phyloP scores from a whole-genome alignment of 1,140 invertebrate genomes.

The Oedothorax gibbosus region DNA sequence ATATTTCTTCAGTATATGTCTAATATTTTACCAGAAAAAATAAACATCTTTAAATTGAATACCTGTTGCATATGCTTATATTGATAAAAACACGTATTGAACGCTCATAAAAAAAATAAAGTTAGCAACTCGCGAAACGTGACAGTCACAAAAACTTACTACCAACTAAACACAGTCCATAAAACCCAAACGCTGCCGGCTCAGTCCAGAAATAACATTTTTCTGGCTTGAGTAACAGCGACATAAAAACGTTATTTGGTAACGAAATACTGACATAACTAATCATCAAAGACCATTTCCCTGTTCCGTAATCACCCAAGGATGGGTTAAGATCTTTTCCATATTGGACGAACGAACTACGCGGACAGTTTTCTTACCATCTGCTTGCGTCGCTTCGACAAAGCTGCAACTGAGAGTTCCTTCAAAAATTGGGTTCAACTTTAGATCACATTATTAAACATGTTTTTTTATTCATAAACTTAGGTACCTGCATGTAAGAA shows the following conservation, averaged over 20 bases:
- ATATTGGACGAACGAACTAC: neutral
- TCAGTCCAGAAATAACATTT: neutral
- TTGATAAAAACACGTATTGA: too few species aligned
- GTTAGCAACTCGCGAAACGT: too few species aligned
- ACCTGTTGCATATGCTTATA: too few species aligned
- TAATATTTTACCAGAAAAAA: too few species aligned
- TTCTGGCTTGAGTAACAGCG: neutral
- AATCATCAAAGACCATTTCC: conserved; percentile 14
- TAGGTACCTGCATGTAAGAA: too few species aligned
- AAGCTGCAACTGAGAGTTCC: neutral
- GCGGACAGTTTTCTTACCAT: conserved; percentile 9
- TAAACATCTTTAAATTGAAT: too few species aligned
- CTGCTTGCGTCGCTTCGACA: neutral
- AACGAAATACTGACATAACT: conserved; percentile 17
- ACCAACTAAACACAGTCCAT: conserved; percentile 7
- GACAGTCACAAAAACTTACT: neutral
- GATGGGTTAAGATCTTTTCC: neutral
- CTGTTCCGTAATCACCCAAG: conserved; percentile 12
- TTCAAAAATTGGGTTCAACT: too few species aligned
- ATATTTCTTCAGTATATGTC: too few species aligned
- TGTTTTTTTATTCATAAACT: too few species aligned
- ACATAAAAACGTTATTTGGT: conserved; percentile 23
- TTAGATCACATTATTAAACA: too few species aligned
- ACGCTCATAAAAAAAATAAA: too few species aligned
- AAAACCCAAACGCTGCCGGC: neutral